Conservation (phyloP, 2,888 invertebrate genomes). For the Helleia helle region DNA sequence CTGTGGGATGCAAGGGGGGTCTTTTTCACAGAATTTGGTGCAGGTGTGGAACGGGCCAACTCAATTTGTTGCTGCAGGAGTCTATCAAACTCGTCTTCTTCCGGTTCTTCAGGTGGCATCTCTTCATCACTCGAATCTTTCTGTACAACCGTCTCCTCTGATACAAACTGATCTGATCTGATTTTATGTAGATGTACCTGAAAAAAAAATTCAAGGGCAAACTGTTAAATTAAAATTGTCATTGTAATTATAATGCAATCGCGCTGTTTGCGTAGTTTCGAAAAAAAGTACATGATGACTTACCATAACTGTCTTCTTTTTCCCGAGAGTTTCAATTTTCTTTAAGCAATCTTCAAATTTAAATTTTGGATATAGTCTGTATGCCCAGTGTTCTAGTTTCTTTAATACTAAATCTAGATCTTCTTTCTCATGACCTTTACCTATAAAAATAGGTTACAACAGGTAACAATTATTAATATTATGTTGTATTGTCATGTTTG, state of each 20-base stretch:
- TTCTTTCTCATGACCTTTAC: slow-evolving; percentile 85
- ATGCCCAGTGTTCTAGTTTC: slow-evolving; percentile 93
- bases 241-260: too few relatives aligned
- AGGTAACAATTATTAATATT: background rate
- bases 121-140: slow-evolving; percentile 64
- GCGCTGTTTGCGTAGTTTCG: too few relatives aligned
- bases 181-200: slow-evolving; percentile 79
- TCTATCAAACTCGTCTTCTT: slow-evolving; percentile 78
- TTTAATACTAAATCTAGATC: slow-evolving; percentile 88
- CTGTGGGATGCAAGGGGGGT: slow-evolving; percentile 19
- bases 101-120: slow-evolving; percentile 34
- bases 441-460: slow-evolving; percentile 31
- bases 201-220: slow-evolving; percentile 18
- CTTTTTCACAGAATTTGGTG: slow-evolving; percentile 38
- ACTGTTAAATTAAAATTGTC: too few relatives aligned
- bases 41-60: slow-evolving; percentile 61
- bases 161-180: slow-evolving; percentile 74
- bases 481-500: too few relatives aligned
- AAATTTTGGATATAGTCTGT: slow-evolving; percentile 91
- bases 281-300: too few relatives aligned
- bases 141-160: slow-evolving; percentile 53
- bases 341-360: slow-evolving; percentile 92
- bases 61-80: slow-evolving; percentile 78
- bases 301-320: slow-evolving; percentile 85
- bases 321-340: slow-evolving; percentile 79